Evolutionary conservation across 1,140 invertebrate genomes (phyloP).

Genomic region (Metaphire vulgaris): DNA sequence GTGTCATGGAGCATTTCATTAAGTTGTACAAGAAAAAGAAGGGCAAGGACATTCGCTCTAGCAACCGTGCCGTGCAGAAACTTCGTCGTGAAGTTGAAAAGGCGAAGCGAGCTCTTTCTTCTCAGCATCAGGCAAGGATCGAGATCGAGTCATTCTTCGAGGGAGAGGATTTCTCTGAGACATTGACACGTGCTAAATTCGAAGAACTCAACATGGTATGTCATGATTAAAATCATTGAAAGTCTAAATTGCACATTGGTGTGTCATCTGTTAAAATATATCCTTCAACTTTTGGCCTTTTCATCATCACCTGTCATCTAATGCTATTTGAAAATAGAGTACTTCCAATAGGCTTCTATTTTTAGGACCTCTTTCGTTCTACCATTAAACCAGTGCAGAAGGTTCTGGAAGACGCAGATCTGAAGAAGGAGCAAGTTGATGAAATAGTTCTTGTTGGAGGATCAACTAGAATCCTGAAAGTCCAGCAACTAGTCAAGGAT

Average conservation of each 20-base stretch:
- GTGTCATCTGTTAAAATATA: no score
- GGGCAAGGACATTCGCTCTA: slow-evolving; percentile 92
- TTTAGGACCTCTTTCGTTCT: slow-evolving; percentile 84
- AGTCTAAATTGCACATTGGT: no score
- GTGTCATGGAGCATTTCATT: slow-evolving; percentile 98
- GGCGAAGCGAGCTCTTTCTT: slow-evolving; percentile 90
- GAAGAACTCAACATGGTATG: slow-evolving; percentile 93
- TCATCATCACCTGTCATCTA: no score
- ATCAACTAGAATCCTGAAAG: slow-evolving; percentile 97
- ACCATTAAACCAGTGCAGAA: slow-evolving; percentile 87
- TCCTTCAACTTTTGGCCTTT: no score
- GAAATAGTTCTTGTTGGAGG: slow-evolving; percentile 99
- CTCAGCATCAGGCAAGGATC: slow-evolving; percentile 91
- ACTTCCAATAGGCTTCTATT: no score
- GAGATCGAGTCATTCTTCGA: slow-evolving; percentile 99
- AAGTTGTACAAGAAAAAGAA: slow-evolving; percentile 99
- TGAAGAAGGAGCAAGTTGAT: slow-evolving; percentile 97
- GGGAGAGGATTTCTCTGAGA: slow-evolving; percentile 99
- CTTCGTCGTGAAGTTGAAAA: slow-evolving; percentile 94
- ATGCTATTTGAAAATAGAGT: no score
- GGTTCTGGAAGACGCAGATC: slow-evolving; percentile 87
- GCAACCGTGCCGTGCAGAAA: slow-evolving; percentile 90
- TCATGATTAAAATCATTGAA: background rate
- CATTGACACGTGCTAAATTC: slow-evolving; percentile 95
- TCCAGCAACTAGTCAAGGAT: slow-evolving; percentile 97